A percentile compares a stretch with the other conserved stretches of the same genome.
These are phyloP conservation scores for Calliphora vicina DNA, from an alignment of 1,140 invertebrate species.

Conservation along the genomic window DNA sequence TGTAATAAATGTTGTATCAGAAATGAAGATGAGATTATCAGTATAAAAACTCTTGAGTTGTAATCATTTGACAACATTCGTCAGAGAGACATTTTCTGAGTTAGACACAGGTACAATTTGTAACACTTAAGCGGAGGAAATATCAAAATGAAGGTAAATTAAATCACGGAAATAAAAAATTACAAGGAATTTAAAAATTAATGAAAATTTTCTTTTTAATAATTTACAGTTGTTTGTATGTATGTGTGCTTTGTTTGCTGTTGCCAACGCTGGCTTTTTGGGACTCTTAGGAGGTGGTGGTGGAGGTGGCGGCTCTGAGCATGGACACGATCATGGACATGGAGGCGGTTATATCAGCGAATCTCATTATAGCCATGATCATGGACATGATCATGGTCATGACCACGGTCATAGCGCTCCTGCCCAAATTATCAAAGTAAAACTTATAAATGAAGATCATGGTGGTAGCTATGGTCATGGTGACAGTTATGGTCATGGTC, in stretches of 20 bases:
- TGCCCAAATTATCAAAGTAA: background rate
- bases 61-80: background rate
- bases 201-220: background rate
- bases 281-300: slow-evolving; percentile 48
- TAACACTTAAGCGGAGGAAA: background rate
- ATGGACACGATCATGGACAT: slow-evolving; percentile 7
- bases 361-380: slow-evolving; percentile 39
- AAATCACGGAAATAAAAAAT: background rate
- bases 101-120: background rate
- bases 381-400: slow-evolving; percentile 12
- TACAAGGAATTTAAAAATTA: background rate
- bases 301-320: background rate
- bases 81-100: background rate
- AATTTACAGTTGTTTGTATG: slow-evolving; percentile 52
- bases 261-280: slow-evolving; percentile 55
- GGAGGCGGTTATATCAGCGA: slow-evolving; percentile 26
- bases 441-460: slow-evolving; percentile 22
- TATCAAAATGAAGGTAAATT: slow-evolving; percentile 16
- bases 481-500: slow-evolving; percentile 32
- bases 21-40: background rate
- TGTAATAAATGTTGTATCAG: background rate
- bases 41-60: background rate
- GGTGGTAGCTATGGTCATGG: slow-evolving; percentile 36
- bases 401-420: background rate
- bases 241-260: slow-evolving; percentile 54